Conservation (phyloP, 1,140 invertebrate genomes). For the Drosophila jambulina region DNA sequence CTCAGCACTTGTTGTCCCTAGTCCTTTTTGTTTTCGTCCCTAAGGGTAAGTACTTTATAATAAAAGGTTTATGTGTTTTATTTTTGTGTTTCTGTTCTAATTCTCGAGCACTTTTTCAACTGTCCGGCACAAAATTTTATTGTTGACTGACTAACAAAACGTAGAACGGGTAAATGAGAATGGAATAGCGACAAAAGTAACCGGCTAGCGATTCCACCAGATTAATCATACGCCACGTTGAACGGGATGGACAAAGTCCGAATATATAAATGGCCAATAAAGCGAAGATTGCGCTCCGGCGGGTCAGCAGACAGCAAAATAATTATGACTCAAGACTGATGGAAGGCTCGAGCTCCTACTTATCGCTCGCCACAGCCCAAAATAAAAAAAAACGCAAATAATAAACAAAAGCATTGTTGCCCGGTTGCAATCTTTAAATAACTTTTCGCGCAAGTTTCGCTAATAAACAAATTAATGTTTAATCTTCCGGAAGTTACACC, state of each 20-base stretch:
- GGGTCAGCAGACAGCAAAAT: conserved; percentile 62
- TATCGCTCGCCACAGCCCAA: conserved; percentile 19
- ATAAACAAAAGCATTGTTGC: conserved; percentile 23
- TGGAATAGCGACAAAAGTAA: conserved; percentile 33
- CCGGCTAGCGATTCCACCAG: conserved; percentile 14
- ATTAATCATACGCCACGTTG: conserved; percentile 60
- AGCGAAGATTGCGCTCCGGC: conserved; percentile 30
- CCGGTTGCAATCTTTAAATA: conserved; percentile 36
- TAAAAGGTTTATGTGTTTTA: background rate
- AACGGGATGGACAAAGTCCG: conserved; percentile 41
- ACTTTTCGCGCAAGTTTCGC: background rate
- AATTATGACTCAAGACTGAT: conserved; percentile 66
- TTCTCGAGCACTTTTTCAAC: conserved; percentile 36
- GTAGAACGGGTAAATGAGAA: conserved; percentile 10
- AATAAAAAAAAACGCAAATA: background rate
- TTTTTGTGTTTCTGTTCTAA: conserved; percentile 15
- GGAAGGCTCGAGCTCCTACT: conserved; percentile 18
- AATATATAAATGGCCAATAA: conserved; percentile 30
- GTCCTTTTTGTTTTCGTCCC: conserved; percentile 41
- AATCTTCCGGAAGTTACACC: conserved; percentile 41
- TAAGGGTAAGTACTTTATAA: conserved; percentile 53
- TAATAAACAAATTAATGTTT: conserved; percentile 27
- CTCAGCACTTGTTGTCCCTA: conserved; percentile 33
- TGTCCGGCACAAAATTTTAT: conserved; percentile 55
- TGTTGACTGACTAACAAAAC: conserved; percentile 54